Conservation (phyloP, 2,797 vertebrate genomes). For the Microctenopoma lineatum region DNA sequence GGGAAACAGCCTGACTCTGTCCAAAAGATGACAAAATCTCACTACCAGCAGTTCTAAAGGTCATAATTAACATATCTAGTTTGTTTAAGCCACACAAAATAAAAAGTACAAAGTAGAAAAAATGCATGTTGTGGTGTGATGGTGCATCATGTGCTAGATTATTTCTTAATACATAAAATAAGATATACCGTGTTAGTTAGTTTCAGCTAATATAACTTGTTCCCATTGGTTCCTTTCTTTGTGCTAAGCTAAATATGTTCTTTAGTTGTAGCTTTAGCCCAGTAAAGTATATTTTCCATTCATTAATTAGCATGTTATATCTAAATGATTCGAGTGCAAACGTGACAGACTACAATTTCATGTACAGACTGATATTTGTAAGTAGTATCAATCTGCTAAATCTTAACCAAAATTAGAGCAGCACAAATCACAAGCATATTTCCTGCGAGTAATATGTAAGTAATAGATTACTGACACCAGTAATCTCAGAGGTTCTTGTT, state of each 20-base stretch:
- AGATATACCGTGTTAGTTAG: not conserved
- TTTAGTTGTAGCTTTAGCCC: not conserved
- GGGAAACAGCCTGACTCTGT: not conserved
- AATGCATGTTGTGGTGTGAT: not conserved
- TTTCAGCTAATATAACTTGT: no score
- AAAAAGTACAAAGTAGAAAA: not conserved
- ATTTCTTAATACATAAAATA: not conserved
- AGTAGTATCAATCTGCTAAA: not conserved
- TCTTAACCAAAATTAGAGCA: not conserved
- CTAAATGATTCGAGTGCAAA: not conserved
- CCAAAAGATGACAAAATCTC: not conserved
- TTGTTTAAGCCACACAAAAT: not conserved
- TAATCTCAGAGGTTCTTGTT: no score
- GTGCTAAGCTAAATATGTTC: no score
- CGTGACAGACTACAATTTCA: not conserved
- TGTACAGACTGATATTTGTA: not conserved
- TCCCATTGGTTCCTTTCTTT: no score
- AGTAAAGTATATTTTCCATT: no score
- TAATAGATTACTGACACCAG: no score
- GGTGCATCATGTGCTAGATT: not conserved
- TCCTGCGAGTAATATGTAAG: no score
- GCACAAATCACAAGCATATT: not conserved
- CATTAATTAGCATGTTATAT: not conserved
- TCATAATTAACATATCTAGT: not conserved
- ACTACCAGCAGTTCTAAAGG: not conserved